Evolutionary conservation across 2,888 invertebrate species (phyloP).

Genomic region (Rotaria macrura): DNA sequence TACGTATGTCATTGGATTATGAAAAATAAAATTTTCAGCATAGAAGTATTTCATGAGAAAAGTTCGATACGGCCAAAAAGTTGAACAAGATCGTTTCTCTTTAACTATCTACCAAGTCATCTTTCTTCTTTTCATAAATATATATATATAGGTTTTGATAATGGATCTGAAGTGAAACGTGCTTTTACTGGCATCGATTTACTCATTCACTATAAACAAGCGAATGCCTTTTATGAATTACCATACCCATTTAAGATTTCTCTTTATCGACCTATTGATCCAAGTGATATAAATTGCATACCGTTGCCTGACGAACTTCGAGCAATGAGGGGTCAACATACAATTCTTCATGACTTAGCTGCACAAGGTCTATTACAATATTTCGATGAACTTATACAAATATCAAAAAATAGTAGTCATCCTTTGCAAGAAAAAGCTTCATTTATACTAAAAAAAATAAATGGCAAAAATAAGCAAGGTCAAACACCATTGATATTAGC

Average conservation of each 20-base stretch:
- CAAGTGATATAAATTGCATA: not conserved
- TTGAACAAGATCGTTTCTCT: too few relatives aligned
- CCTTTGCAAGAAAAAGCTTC: not conserved
- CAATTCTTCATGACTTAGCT: not conserved
- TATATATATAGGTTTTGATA: not conserved
- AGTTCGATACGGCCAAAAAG: too few relatives aligned
- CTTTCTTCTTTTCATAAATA: too few relatives aligned
- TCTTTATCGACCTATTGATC: not conserved
- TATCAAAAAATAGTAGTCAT: not conserved
- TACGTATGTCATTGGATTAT: not conserved
- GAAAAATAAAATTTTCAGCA: too few relatives aligned
- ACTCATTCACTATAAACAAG: not conserved
- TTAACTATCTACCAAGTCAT: too few relatives aligned
- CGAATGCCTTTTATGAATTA: not conserved
- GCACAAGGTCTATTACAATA: not conserved
- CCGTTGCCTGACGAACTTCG: not conserved
- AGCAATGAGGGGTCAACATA: not conserved
- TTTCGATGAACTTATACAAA: not conserved
- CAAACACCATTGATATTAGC: not conserved
- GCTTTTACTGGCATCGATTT: not conserved
- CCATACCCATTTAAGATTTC: not conserved
- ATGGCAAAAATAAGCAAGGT: not conserved
- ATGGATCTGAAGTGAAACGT: not conserved
- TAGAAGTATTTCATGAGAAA: too few relatives aligned
- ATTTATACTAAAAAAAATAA: not conserved